Conservation (phyloP, 2,113 vertebrate genomes). For the Pleuronectes platessa region DNA sequence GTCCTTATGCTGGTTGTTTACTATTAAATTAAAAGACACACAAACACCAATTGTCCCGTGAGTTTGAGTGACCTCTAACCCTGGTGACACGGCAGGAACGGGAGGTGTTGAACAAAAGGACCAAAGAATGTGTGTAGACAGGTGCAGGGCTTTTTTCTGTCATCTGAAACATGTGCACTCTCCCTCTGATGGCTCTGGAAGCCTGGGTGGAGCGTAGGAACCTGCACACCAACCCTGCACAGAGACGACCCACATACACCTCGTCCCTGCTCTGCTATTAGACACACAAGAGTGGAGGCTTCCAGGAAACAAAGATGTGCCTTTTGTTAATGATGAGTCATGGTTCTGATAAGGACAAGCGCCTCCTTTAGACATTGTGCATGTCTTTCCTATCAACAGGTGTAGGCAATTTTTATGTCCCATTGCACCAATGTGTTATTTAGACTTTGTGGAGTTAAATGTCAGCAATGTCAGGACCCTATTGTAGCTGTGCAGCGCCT, state of each 20-base stretch:
- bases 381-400: slow-evolving; percentile 18
- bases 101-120: slow-evolving; percentile 69
- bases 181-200: slow-evolving; percentile 54
- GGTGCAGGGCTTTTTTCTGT: slow-evolving; percentile 70
- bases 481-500: not conserved
- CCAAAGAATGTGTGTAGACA: slow-evolving; percentile 73
- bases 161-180: slow-evolving; percentile 59
- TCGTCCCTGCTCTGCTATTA: slow-evolving; percentile 11
- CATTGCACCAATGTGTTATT: not conserved
- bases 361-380: not conserved
- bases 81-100: slow-evolving; percentile 60
- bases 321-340: not conserved
- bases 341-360: not conserved
- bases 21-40: slow-evolving; percentile 18
- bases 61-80: slow-evolving; percentile 40
- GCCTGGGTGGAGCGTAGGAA: slow-evolving; percentile 18
- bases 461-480: not conserved
- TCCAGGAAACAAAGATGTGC: slow-evolving; percentile 9
- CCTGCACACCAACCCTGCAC: slow-evolving; percentile 17
- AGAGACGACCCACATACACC: slow-evolving; percentile 6
- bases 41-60: slow-evolving; percentile 9
- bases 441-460: not conserved
- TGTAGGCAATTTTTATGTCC: not conserved
- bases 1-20: slow-evolving; percentile 31
- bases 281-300: slow-evolving; percentile 6